Conservation (phyloP, 37 sponge, comb jelly and placozoan species). For the Beroe ovata region DNA sequence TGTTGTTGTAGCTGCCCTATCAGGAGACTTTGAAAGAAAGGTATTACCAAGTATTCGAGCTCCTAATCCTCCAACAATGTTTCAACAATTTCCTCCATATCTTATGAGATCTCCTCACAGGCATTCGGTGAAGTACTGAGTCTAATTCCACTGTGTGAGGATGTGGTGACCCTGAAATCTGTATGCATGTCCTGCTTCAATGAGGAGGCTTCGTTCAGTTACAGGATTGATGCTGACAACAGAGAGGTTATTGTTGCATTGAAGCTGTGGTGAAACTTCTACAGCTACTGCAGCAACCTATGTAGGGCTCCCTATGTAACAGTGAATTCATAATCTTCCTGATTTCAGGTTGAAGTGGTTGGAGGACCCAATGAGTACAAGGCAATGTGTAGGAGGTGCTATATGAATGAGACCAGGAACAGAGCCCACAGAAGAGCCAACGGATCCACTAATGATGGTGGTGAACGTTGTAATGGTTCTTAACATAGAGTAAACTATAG, state of each 20-base stretch:
- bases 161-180: conserved; percentile 39
- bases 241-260: too few relatives aligned
- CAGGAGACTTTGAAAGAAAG: conserved; percentile 54
- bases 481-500: neutral
- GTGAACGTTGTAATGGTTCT: neutral
- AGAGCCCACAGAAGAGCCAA: neutral
- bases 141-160: conserved; percentile 40
- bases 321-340: too few relatives aligned
- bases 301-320: too few relatives aligned
- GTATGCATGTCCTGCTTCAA: conserved; percentile 41
- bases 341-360: conserved; percentile 25
- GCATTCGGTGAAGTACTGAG: conserved; percentile 28
- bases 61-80: too few relatives aligned
- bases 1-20: conserved; percentile 51
- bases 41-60: too few relatives aligned
- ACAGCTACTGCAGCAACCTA: too few relatives aligned
- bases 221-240: conserved; percentile 48
- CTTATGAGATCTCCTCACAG: neutral
- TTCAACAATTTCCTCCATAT: too few relatives aligned
- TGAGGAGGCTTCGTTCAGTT: conserved; percentile 49
- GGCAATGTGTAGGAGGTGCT: conserved; percentile 59
- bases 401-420: conserved; percentile 26
- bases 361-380: conserved; percentile 59
- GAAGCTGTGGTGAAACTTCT: too few relatives aligned
- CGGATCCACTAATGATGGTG: neutral